Base-by-base conservation (phyloP, 2,888 invertebrate species). In the Coelinius sp. region DNA sequence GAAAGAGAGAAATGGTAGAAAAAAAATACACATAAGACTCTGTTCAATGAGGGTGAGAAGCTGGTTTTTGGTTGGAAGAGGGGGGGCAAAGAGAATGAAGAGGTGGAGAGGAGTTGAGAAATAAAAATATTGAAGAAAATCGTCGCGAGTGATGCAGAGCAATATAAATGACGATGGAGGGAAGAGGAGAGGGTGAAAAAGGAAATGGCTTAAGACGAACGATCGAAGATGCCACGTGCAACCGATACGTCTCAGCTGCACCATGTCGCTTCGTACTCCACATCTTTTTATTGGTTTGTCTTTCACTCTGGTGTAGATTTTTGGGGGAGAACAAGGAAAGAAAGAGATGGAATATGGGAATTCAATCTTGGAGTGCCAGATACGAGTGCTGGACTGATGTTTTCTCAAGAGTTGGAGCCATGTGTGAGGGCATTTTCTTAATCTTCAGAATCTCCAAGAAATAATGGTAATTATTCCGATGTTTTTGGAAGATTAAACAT, bases 241-340 rank as follows among this genome's bases (percentile, higher is more conserved):
- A 82, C 81, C 86, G 83, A 84, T 86, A 83, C 81, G 81, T 85
- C 83, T 86, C 83, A 81, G 81, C 83, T 83, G 82, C 80, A 79
- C 44, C 38, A 53, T 73, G 71, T 64, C 72, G 59, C 17, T 25
- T 49, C 68, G 27, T 56, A 31, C 22, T 35, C 65, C 25, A 70
- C 35, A 70, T 27, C 64, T 49, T 69, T 31, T 62, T 53, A 64
- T 62, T 52, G 53, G 38, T 68, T 66, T 52, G 53, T 59, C 66
- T 62, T 27, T 59, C 70, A 70, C 56, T 5, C 41, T 68, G 44
- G 20, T 68, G 52, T 46, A 53, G 67, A 63, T 63, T 65, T 65
- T 59, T 20, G 12, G 17, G 44, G 62, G 41, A 17, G 38, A 56
- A 49, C 64, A 64, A 64, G 31, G 25, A 41, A 27, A 46, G 65